Conservation (phyloP, 2,797 vertebrate species). For the Notolabrus celidotus region DNA sequence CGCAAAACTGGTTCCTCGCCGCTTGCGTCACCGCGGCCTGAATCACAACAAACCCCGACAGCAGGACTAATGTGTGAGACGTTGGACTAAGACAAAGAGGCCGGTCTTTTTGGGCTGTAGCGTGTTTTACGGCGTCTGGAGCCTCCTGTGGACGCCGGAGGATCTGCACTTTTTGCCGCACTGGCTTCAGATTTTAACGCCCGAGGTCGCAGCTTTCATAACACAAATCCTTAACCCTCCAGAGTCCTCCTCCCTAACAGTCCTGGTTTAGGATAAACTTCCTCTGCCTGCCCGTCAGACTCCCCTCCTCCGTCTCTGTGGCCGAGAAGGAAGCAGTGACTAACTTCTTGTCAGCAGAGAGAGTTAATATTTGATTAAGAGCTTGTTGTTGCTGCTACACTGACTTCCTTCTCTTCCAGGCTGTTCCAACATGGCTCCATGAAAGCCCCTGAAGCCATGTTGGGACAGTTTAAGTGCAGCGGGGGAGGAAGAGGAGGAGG, state of each 20-base stretch:
- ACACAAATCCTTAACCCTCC: not conserved
- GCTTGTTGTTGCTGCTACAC: conserved; percentile 15
- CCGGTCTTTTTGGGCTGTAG: too few relatives aligned
- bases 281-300: too few relatives aligned
- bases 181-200: too few relatives aligned
- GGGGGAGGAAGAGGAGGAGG: not conserved
- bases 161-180: too few relatives aligned
- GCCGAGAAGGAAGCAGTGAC: too few relatives aligned
- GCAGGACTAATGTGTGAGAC: too few relatives aligned
- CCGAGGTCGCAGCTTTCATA: too few relatives aligned
- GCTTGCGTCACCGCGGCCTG: not conserved
- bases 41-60: not conserved
- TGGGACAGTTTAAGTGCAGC: not conserved
- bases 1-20: conserved; percentile 1
- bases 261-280: not conserved
- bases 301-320: too few relatives aligned
- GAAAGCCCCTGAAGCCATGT: not conserved
- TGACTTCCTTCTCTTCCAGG: conserved; percentile 9
- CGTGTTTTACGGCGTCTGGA: too few relatives aligned
- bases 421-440: not conserved
- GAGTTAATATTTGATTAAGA: conserved; percentile 10
- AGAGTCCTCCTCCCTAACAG: not conserved
- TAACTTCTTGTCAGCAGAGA: not conserved
- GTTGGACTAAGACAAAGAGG: too few relatives aligned
- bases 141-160: too few relatives aligned